Conservation (phyloP, 1,140 invertebrate genomes). For the Ruditapes philippinarum region DNA sequence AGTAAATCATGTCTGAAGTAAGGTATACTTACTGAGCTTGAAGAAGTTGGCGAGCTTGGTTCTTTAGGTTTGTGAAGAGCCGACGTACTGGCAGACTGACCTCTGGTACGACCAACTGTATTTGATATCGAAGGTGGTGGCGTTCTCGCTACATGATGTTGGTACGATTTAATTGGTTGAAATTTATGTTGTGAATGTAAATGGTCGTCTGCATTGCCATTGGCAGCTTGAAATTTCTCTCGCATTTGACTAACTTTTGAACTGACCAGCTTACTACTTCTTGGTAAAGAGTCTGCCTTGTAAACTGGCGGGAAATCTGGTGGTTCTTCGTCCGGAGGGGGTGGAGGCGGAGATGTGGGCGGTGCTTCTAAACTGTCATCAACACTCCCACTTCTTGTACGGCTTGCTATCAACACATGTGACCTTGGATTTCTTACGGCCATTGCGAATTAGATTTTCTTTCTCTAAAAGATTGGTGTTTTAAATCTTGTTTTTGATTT, state of each 20-base stretch:
- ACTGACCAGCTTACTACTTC: slow-evolving; percentile 54
- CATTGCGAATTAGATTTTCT: neutral
- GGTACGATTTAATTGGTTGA: slow-evolving; percentile 1
- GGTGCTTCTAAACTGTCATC: slow-evolving; percentile 26
- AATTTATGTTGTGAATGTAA: slow-evolving; percentile 46
- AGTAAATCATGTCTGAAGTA: too few species aligned
- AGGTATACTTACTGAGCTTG: neutral
- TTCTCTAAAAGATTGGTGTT: too few species aligned
- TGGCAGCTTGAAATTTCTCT: slow-evolving; percentile 74
- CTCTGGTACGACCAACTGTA: too few species aligned
- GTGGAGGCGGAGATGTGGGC: slow-evolving; percentile 34
- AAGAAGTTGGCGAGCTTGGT: neutral
- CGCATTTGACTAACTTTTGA: slow-evolving; percentile 77
- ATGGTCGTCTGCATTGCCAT: neutral
- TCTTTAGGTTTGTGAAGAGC: neutral
- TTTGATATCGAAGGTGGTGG: too few species aligned
- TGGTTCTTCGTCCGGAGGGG: slow-evolving; percentile 43
- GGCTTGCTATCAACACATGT: slow-evolving; percentile 69
- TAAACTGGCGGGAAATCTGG: slow-evolving; percentile 59
- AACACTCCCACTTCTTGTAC: slow-evolving; percentile 73
- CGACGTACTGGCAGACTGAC: slow-evolving; percentile 20
- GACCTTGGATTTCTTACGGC: slow-evolving; percentile 56
- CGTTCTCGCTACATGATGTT: neutral
- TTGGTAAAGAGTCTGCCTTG: slow-evolving; percentile 17
- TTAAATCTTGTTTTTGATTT: neutral